A percentile compares a stretch with the other conserved stretches of the same genome.
Evolutionary conservation across 2,113 vertebrate species (phyloP).

Genomic region (Lepisosteus osseus): DNA sequence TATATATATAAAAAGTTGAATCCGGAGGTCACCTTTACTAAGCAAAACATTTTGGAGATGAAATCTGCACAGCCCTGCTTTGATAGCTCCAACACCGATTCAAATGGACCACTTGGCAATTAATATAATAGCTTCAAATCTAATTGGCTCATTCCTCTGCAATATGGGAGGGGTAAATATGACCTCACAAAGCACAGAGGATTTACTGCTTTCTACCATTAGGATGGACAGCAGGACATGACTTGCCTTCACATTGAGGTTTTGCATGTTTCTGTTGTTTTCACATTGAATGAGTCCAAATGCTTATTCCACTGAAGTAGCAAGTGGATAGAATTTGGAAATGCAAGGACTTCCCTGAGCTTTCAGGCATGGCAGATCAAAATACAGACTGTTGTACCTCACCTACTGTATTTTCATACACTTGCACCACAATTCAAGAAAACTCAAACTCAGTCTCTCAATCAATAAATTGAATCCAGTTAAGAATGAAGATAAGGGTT

Average conservation of each 20-base stretch:
- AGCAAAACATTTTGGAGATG: no score
- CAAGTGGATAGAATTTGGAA: background rate
- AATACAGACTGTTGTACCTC: background rate
- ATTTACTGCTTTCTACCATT: constrained; percentile 12
- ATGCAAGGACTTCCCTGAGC: background rate
- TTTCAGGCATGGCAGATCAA: background rate
- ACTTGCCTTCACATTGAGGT: background rate
- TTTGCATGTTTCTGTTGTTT: background rate
- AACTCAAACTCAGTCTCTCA: background rate
- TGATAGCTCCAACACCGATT: no score
- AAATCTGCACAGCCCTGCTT: no score
- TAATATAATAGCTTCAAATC: constrained; percentile 6
- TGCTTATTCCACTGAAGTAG: background rate
- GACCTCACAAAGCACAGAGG: constrained; percentile 16
- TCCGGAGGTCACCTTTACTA: no score
- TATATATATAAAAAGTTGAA: no score
- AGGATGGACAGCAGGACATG: constrained; percentile 10
- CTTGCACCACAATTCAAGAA: background rate
- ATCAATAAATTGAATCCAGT: background rate
- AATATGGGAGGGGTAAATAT: constrained; percentile 8
- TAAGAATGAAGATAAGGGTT: background rate
- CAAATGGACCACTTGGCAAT: background rate
- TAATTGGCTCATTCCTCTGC: constrained; percentile 18
- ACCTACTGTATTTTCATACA: background rate
- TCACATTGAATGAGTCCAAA: background rate